Evolutionary conservation across 1,140 invertebrate species (phyloP).

Genomic region (Lordiphosa clarofinis): DNA sequence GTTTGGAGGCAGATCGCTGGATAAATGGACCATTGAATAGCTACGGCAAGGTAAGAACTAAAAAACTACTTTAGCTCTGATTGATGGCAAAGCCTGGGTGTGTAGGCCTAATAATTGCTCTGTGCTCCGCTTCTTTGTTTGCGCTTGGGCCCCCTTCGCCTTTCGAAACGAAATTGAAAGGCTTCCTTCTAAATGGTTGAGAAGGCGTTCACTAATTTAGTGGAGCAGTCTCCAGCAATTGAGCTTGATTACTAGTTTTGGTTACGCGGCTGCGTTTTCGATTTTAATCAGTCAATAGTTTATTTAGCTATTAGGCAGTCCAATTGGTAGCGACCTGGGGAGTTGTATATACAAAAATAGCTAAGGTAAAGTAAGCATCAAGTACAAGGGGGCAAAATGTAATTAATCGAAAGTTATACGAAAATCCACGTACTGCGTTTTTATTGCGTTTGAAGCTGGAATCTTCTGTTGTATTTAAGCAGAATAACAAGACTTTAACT

Average conservation of each 20-base stretch:
- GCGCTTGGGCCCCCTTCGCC: slow-evolving; percentile 26
- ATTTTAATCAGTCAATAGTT: slow-evolving; percentile 77
- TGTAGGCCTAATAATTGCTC: slow-evolving; percentile 47
- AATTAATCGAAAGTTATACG: neutral
- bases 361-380: slow-evolving; percentile 1
- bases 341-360: neutral
- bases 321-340: neutral
- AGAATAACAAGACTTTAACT: too few relatives aligned
- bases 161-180: slow-evolving; percentile 68
- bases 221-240: slow-evolving; percentile 37
- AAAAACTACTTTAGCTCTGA: slow-evolving; percentile 29
- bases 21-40: slow-evolving; percentile 78
- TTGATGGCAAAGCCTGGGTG: slow-evolving; percentile 40
- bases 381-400: neutral
- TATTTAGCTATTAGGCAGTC: slow-evolving; percentile 53
- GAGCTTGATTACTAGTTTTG: slow-evolving; percentile 58
- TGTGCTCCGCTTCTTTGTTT: slow-evolving; percentile 41
- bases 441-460: too few relatives aligned
- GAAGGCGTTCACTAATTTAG: slow-evolving; percentile 69
- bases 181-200: slow-evolving; percentile 35
- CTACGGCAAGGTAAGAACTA: slow-evolving; percentile 76
- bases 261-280: slow-evolving; percentile 31
- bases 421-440: too few relatives aligned
- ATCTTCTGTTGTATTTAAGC: too few relatives aligned
- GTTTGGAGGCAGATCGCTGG: slow-evolving; percentile 79